Evolutionary conservation across 1,140 invertebrate species (phyloP), one percentile per base, ranked within the genome.

Genomic region (Capitella teleta): DNA sequence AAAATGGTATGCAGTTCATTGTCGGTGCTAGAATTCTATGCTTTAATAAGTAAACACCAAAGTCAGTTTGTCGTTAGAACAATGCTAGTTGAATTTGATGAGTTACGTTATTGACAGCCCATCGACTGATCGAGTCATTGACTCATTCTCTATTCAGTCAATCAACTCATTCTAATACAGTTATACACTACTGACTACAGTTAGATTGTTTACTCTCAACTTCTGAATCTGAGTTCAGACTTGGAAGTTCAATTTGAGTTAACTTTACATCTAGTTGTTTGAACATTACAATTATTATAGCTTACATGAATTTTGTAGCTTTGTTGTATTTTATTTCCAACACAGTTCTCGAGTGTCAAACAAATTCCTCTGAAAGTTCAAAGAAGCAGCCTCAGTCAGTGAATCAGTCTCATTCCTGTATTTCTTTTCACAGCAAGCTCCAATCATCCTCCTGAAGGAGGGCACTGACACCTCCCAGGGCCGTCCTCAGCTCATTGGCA

Each of bases 371-470:
- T 8, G n/a, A n/a, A 32, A 8, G 8, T 32, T n/a, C n/a, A n/a
- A 32, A 10, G 30, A 10, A 10, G n/a, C 30, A n/a, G 30, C 8
- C 30, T 10, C n/a, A 8, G n/a, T n/a, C 30, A 32, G n/a, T 32
- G 8, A 8, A n/a, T 8, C n/a, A 32, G n/a, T n/a, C n/a, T 8
- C 30, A 8, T 10, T 32, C 30, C 8, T n/a, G 8, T 18, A 41
- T 41, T 41, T 41, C 6, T 8, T 10, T 45, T 47, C 36, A 12
- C 38, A 73, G 92, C 90, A 96, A 85, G 89, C 88, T 57, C 93
- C 95, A 80, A 98, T 99, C 61, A 84, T 99, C 62, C 77, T 99
- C 41, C 74, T 99, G 57, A 95, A 94, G 78, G 95, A 99, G 73
- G 96, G 96, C 10, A 98, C 96, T 19, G 94, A 98, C 67, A 82